Conservation (phyloP, 2,888 invertebrate genomes). For the Chrysolina americana region DNA sequence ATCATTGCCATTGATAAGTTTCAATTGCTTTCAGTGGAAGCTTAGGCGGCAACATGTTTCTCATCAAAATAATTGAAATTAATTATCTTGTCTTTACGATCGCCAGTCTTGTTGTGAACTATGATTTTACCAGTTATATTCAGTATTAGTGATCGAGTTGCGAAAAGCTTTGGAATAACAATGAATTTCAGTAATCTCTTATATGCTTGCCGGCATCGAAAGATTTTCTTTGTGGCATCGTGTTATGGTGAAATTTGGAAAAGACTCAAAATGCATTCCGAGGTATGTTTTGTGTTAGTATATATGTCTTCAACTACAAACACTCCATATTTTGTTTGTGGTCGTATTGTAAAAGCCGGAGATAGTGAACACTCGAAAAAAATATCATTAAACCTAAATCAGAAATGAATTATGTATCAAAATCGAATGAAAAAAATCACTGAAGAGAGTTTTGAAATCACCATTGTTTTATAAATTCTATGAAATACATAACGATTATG, state of each 20-base stretch:
- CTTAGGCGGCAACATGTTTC: background rate
- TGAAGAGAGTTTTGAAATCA: no score
- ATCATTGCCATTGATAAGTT: slow-evolving; percentile 24
- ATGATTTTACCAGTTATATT: slow-evolving; percentile 44
- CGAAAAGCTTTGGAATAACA: slow-evolving; percentile 5
- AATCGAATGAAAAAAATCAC: no score
- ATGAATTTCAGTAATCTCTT: slow-evolving; percentile 24
- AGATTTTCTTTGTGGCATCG: slow-evolving; percentile 20
- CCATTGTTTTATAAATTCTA: no score
- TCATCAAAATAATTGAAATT: slow-evolving; percentile 18
- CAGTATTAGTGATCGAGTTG: slow-evolving; percentile 32
- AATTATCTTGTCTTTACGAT: slow-evolving; percentile 5
- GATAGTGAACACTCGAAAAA: no score
- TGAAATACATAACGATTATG: no score
- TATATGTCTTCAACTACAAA: no score
- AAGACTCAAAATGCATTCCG: slow-evolving; percentile 21
- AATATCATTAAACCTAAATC: no score
- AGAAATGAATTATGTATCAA: no score
- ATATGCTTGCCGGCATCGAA: background rate
- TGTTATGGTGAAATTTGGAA: slow-evolving; percentile 35
- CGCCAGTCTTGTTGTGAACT: background rate
- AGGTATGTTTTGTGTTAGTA: slow-evolving; percentile 28
- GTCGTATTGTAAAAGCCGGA: no score
- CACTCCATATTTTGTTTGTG: background rate
- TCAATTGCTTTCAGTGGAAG: slow-evolving; percentile 20